Conservation (phyloP, 2,888 invertebrate species). For the Augiades crinisus region DNA sequence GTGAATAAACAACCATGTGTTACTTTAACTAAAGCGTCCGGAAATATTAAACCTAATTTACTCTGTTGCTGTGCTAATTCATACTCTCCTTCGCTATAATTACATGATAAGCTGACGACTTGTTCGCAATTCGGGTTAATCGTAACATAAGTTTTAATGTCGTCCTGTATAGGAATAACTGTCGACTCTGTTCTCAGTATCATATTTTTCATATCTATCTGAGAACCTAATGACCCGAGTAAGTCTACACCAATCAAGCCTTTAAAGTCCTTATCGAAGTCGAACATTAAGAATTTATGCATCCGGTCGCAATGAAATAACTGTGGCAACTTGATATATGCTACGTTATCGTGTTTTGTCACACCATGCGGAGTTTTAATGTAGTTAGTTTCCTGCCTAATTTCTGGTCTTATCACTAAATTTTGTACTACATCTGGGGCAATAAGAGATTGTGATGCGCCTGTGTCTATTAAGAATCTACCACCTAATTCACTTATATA, state of each 20-base stretch:
- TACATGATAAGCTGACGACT: neutral
- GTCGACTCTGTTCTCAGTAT: conserved; percentile 28
- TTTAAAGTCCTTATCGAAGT: conserved; percentile 37
- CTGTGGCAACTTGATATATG: conserved; percentile 26
- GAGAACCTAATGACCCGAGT: conserved; percentile 26
- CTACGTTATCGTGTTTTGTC: conserved; percentile 38
- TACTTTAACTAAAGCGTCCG: neutral
- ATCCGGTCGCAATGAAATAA: conserved; percentile 33
- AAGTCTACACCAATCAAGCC: conserved; percentile 38
- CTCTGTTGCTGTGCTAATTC: neutral
- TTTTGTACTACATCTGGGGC: conserved; percentile 25
- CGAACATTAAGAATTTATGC: conserved; percentile 39
- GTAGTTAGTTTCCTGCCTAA: conserved; percentile 44
- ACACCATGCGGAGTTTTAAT: conserved; percentile 53
- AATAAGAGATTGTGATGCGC: conserved; percentile 27
- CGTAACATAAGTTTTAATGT: conserved; percentile 29
- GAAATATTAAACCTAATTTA: neutral
- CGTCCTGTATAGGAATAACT: conserved; percentile 31
- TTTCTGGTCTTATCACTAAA: conserved; percentile 1
- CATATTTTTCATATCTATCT: conserved; percentile 38
- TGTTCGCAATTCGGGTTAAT: conserved; percentile 31
- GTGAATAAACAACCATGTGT: neutral
- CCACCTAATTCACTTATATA: conserved; percentile 10
- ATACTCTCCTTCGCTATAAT: neutral
- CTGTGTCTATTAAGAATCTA: conserved; percentile 21